Evolutionary conservation across 1,140 invertebrate species (phyloP).

Genomic region (Drosophila trapezifrons): DNA sequence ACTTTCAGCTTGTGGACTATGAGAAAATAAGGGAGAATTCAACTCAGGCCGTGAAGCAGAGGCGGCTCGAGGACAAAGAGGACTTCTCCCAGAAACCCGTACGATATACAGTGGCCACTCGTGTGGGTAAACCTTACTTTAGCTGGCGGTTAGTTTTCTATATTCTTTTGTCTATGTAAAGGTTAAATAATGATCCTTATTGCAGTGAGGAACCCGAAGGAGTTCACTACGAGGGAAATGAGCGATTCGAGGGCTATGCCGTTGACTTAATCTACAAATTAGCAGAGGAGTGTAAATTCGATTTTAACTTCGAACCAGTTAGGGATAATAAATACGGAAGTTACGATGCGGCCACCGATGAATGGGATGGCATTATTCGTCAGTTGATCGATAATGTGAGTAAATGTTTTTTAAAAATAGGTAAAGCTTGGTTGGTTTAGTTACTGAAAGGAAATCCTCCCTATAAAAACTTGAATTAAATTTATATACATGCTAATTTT

Average conservation of each 20-base stretch:
- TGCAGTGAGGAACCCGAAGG: conserved; percentile 70
- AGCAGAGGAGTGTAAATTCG: conserved; percentile 88
- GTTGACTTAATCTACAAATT: conserved; percentile 90
- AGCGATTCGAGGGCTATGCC: conserved; percentile 89
- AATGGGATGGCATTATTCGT: conserved; percentile 94
- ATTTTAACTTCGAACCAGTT: conserved; percentile 89
- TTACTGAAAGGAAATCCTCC: no score
- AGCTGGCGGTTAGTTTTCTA: conserved; percentile 65
- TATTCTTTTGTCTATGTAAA: neutral
- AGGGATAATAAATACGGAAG: conserved; percentile 89
- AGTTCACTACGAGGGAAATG: conserved; percentile 84
- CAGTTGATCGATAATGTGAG: conserved; percentile 89
- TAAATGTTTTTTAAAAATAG: no score
- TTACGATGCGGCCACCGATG: conserved; percentile 87
- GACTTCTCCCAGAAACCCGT: conserved; percentile 70
- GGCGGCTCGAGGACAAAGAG: conserved; percentile 52
- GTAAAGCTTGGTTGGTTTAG: no score
- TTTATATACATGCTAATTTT: no score
- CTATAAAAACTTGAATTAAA: no score
- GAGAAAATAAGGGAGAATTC: conserved; percentile 65
- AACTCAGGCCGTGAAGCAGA: conserved; percentile 50
- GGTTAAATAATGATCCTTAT: neutral
- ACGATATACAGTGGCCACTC: conserved; percentile 69
- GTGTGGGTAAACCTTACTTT: conserved; percentile 76
- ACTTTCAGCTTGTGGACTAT: conserved; percentile 54